These are phyloP conservation scores for Amphilophus citrinellus DNA, from an alignment of 2,113 vertebrate species.

Conservation along the genomic window DNA sequence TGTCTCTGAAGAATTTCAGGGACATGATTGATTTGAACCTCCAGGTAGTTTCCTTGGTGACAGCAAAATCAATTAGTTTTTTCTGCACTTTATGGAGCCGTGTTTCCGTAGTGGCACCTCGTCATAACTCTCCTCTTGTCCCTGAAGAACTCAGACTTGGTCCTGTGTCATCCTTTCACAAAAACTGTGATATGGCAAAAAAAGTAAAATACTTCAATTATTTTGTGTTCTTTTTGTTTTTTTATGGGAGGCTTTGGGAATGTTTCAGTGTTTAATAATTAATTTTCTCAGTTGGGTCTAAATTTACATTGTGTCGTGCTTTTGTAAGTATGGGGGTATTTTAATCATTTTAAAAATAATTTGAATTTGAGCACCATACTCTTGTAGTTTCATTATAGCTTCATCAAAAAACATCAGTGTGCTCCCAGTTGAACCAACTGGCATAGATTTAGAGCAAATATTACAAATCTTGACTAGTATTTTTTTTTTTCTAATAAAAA, in stretches of 20 bases:
- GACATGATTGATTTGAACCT: slow-evolving; percentile 68
- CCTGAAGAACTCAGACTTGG: slow-evolving; percentile 19
- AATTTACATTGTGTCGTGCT: neutral
- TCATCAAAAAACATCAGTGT: neutral
- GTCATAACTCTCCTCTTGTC: slow-evolving; percentile 50
- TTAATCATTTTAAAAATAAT: neutral
- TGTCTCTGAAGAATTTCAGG: slow-evolving; percentile 14
- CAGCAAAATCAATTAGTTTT: slow-evolving; percentile 68
- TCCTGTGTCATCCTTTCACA: slow-evolving; percentile 29
- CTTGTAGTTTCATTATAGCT: neutral
- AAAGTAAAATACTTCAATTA: slow-evolving; percentile 14
- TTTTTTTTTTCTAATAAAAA: too few species aligned
- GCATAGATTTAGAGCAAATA: neutral
- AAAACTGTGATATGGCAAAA: slow-evolving; percentile 27
- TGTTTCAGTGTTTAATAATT: slow-evolving; percentile 8
- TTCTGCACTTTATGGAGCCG: slow-evolving; percentile 49
- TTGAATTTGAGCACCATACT: neutral
- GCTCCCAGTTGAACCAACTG: neutral
- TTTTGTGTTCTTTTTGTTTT: neutral
- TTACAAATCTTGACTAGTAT: neutral
- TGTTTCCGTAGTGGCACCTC: slow-evolving; percentile 33
- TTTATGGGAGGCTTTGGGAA: neutral
- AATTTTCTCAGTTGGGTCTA: neutral
- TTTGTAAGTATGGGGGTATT: neutral
- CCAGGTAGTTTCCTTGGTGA: slow-evolving; percentile 71